These are phyloP conservation scores for Azorinus chamasolen DNA, from an alignment of 2,888 invertebrate species.

Conservation along the genomic window DNA sequence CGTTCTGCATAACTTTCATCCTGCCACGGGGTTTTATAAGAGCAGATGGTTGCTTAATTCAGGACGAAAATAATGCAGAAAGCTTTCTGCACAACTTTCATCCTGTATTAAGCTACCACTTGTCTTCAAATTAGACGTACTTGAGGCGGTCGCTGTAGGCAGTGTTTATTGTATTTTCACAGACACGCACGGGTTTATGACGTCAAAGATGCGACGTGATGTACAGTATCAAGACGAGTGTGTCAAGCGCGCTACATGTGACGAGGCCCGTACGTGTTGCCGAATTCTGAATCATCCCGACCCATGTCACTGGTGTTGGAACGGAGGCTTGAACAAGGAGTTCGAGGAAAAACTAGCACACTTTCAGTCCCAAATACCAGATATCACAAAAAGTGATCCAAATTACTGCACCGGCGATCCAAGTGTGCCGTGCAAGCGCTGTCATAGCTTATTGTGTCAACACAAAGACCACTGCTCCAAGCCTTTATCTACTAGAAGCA, in stretches of 20 bases:
- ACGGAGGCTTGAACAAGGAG: conserved; percentile 15
- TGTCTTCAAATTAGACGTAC: no score
- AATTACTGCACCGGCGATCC: no score
- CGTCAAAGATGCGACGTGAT: conserved; percentile 21
- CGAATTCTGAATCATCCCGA: conserved; percentile 31
- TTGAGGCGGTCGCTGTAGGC: no score
- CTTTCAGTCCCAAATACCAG: no score
- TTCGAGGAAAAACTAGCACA: not conserved
- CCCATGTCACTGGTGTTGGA: conserved; percentile 39
- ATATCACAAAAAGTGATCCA: no score
- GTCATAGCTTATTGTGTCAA: not conserved
- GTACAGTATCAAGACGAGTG: conserved; percentile 19
- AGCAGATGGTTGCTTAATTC: no score
- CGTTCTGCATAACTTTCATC: no score
- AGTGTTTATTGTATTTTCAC: no score
- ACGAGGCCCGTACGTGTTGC: conserved; percentile 16
- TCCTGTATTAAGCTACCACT: no score
- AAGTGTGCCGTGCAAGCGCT: not conserved
- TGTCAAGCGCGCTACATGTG: not conserved
- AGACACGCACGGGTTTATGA: conserved; percentile 33
- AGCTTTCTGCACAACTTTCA: no score
- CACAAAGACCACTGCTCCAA: not conserved
- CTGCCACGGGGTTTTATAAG: no score
- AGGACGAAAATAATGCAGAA: no score
- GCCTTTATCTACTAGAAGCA: not conserved